Base-by-base conservation (phyloP, 2,797 vertebrate species). In the Lepilemur septentrionalis region DNA sequence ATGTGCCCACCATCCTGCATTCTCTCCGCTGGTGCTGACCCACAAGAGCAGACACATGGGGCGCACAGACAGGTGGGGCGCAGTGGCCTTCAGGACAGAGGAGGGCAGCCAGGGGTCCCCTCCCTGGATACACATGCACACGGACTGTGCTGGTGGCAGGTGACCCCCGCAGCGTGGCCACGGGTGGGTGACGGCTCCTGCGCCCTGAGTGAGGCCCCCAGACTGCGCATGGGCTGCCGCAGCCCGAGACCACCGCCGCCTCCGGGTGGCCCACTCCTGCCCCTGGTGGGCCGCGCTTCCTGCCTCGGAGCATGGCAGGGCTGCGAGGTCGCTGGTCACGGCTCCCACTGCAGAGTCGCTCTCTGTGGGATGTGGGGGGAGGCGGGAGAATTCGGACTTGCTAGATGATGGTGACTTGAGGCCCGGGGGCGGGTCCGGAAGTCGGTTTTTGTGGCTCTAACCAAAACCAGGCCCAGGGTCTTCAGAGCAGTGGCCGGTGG, bases 401-500 rank as follows among this genome's bases (percentile, higher is more conserved):
- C 10, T 9, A 15, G 15, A 25, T 72, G 48, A 14, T 23, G 46
- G 46, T 4, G 14, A 32, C 10, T 30, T 48, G 30, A 48, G 30
- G 43, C 9, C 10, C 5, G 0, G 46, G 32, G 22, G 18, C 17
- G 11, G 48, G 57, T 65, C 43, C 5, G 25, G 32, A n/a, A 32
- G 67, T 50, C n/a, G 8, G 1, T n/a, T 25, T 48, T 55, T n/a
- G 72, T 12, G 17, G 30, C 35, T 35, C 28, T 28, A 6, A 55
- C 4, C 20, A 4, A 23, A 48, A 8, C 35, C n/a, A 15, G 25
- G 12, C n/a, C 9, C 43, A 5, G 55, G 72, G n/a, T n/a, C 13
- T n/a, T 46, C 14, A 25, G 65, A 30, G 2, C 17, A 43, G 18
- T 1, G 3, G 8, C 18, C 48, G 0, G 2, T 17, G 0, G 3